Evolutionary conservation across 2,113 vertebrate genomes (phyloP).

Genomic region (Turnix velox): DNA sequence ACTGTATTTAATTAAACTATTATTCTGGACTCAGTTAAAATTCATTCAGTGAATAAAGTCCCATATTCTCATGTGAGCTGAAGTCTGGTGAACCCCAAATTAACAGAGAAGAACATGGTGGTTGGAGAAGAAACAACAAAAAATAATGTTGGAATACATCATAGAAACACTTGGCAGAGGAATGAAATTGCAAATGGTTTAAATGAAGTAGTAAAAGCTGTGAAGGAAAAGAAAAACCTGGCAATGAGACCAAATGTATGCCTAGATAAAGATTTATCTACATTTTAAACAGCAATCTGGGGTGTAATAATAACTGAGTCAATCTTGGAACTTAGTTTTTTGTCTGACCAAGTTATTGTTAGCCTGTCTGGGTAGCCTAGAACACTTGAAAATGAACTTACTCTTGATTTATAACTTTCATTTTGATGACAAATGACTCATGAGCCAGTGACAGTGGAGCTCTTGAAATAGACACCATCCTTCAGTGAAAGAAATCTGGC

Average conservation of each 20-base stretch:
- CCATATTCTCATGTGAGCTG: background rate
- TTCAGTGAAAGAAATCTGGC: background rate
- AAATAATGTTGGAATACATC: background rate
- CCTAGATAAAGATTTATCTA: background rate
- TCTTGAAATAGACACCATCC: background rate
- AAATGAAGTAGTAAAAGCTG: background rate
- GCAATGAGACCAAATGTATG: background rate
- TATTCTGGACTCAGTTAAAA: background rate
- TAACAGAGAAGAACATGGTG: background rate
- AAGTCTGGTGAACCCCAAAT: background rate
- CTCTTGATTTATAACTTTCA: background rate
- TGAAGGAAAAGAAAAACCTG: background rate
- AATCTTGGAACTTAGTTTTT: background rate
- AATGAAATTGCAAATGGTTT: background rate
- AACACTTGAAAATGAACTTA: background rate
- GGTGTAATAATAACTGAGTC: background rate
- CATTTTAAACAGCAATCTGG: background rate
- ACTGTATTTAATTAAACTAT: background rate
- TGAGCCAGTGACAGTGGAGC: background rate
- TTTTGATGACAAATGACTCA: background rate
- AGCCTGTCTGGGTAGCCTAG: background rate
- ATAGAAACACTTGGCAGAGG: background rate
- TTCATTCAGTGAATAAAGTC: background rate
- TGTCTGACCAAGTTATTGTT: background rate
- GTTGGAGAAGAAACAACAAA: background rate